Percentiles rank a stretch among this genome's conserved stretches.
Conservation (phyloP, 2,888 invertebrate genomes). For the Iselma pallidipennis region DNA sequence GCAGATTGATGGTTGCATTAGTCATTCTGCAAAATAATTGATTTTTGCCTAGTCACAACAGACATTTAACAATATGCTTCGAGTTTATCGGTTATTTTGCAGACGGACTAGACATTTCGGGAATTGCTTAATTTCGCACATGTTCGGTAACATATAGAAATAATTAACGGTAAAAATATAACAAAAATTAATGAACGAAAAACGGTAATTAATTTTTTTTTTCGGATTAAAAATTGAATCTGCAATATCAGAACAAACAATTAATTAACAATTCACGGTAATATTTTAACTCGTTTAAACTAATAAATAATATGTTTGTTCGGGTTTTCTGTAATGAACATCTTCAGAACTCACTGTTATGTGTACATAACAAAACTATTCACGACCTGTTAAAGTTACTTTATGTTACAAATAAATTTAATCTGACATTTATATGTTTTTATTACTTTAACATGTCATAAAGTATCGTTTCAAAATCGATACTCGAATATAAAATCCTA, state of each 20-base stretch:
- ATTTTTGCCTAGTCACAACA: too few species aligned
- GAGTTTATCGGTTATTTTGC: too few species aligned
- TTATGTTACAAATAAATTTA: conserved; percentile 42
- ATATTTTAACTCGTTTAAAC: conserved; percentile 17
- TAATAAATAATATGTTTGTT: conserved; percentile 19
- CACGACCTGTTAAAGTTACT: conserved; percentile 41
- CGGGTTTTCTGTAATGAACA: conserved; percentile 14
- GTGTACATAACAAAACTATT: conserved; percentile 35
- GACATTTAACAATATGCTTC: too few species aligned
- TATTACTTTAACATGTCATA: conserved; percentile 42
- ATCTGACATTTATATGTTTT: conserved; percentile 42
- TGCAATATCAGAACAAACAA: conserved; percentile 19
- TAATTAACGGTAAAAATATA: conserved; percentile 20
- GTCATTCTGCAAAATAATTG: too few species aligned
- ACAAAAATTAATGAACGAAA: conserved; percentile 14
- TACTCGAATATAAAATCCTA: conserved; percentile 37
- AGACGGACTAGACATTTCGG: too few species aligned
- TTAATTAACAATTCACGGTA: conserved; percentile 14
- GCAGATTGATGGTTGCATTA: too few species aligned
- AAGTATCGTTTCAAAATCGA: conserved; percentile 42
- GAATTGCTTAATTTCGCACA: too few species aligned
- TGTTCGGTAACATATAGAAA: too few species aligned
- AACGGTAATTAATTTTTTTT: conserved; percentile 14
- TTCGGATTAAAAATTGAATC: conserved; percentile 16
- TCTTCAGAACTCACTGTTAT: conserved; percentile 21